Percentiles rank a stretch among this genome's conserved stretches.
Conservation (phyloP, 2,113 vertebrate species). For the Glareola pratincola region DNA sequence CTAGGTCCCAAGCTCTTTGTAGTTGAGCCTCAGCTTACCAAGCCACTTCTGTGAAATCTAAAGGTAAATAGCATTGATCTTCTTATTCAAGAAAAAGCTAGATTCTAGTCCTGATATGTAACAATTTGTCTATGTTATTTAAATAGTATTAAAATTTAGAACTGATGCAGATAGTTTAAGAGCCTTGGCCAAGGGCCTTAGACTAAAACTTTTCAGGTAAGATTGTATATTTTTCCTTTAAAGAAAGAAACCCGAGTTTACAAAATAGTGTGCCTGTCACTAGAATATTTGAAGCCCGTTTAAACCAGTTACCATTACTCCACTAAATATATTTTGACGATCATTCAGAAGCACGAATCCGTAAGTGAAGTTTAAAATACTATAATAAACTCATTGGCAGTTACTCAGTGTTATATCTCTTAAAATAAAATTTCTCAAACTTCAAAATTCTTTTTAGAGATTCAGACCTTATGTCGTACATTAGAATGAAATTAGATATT, state of each 20-base stretch:
- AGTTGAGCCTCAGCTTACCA: neutral
- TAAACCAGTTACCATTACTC: neutral
- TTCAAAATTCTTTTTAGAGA: neutral
- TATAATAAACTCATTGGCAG: neutral
- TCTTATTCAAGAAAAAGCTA: neutral
- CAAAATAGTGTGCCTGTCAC: neutral
- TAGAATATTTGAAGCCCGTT: neutral
- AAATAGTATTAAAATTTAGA: neutral
- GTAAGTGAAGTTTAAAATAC: neutral
- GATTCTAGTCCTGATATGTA: neutral
- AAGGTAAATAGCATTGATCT: neutral
- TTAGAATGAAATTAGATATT: neutral
- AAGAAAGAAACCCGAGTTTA: neutral
- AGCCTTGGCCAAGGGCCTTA: neutral
- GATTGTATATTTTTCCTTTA: neutral
- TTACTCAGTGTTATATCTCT: neutral
- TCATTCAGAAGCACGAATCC: neutral
- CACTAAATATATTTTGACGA: neutral
- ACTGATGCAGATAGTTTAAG: neutral
- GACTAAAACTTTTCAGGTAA: neutral
- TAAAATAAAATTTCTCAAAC: neutral
- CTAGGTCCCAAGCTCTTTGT: neutral
- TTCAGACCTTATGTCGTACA: neutral
- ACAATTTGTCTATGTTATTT: neutral
- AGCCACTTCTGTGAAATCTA: neutral